Evolutionary conservation across 1,140 invertebrate species (phyloP).

Genomic region (Meloidogyne hapla): DNA sequence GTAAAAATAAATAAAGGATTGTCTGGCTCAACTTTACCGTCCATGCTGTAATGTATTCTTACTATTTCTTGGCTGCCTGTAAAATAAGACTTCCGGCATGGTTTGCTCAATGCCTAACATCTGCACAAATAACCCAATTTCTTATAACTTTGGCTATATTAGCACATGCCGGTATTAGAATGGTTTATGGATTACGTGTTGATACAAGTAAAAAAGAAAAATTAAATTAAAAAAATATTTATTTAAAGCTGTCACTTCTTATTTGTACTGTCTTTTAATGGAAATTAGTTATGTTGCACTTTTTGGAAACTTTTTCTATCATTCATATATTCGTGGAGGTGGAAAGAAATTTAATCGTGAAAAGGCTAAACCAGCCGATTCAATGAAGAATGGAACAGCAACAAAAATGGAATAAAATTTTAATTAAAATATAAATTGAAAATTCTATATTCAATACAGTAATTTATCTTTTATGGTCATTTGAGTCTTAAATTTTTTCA

Average conservation of each 20-base stretch:
- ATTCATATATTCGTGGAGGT: conserved; percentile 64
- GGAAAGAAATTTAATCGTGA: conserved; percentile 60
- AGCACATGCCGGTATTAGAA: conserved; percentile 73
- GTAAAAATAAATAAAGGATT: conserved; percentile 68
- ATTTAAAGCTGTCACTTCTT: conserved; percentile 75
- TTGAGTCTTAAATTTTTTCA: too few relatives aligned
- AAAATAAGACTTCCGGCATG: conserved; percentile 77
- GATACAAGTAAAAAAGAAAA: conserved; percentile 65
- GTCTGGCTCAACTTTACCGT: conserved; percentile 95
- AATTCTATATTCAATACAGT: too few relatives aligned
- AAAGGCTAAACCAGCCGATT: conserved; percentile 36
- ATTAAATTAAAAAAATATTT: conserved; percentile 70
- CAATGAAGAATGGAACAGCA: not conserved
- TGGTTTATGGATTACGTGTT: conserved; percentile 64
- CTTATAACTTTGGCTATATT: conserved; percentile 86
- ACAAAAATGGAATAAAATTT: conserved; percentile 6
- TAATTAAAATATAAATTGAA: too few relatives aligned
- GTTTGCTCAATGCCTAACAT: conserved; percentile 86
- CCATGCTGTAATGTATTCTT: conserved; percentile 93
- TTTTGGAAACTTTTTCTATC: conserved; percentile 68
- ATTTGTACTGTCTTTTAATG: conserved; percentile 85
- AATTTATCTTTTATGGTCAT: too few relatives aligned
- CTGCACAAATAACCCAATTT: conserved; percentile 91
- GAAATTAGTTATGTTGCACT: conserved; percentile 74
- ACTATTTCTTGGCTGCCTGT: conserved; percentile 87